A percentile compares a stretch with the other conserved stretches of the same genome.
Conservation (phyloP, 2,797 vertebrate species). For the Gymnoscopelus braueri region DNA sequence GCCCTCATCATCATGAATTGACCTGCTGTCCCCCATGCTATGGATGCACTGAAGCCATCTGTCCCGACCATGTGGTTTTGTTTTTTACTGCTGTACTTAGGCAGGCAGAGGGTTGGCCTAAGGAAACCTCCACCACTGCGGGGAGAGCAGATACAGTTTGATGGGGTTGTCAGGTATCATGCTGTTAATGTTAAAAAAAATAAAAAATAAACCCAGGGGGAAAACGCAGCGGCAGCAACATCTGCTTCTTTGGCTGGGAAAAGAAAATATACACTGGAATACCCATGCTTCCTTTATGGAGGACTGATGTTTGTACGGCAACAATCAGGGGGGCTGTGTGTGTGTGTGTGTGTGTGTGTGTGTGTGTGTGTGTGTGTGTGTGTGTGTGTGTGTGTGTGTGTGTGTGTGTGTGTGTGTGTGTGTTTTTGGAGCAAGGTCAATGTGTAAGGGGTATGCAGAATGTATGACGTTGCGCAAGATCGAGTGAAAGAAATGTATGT, state of each 20-base stretch:
- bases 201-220: slow-evolving; percentile 49
- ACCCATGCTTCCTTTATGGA: slow-evolving; percentile 41
- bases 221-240: slow-evolving; percentile 18
- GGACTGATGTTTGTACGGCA: background rate
- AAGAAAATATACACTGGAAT: slow-evolving; percentile 14
- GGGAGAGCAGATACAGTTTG: slow-evolving; percentile 27
- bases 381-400: background rate
- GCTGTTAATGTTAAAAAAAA: slow-evolving; percentile 2
- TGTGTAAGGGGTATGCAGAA: slow-evolving; percentile 6
- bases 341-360: slow-evolving; percentile 25
- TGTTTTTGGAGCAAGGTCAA: slow-evolving; percentile 21
- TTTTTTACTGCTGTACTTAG: slow-evolving; percentile 34
- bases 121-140: slow-evolving; percentile 20
- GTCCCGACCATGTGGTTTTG: background rate
- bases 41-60: slow-evolving; percentile 8
- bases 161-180: slow-evolving; percentile 47
- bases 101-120: background rate
- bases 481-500: background rate
- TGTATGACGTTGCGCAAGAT: background rate
- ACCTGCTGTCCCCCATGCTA: background rate
- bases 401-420: background rate
- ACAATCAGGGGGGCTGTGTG: background rate
- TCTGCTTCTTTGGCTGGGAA: slow-evolving; percentile 49
- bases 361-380: slow-evolving; percentile 8
- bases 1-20: background rate